These are phyloP conservation scores for Mimas tiliae DNA, from an alignment of 2,888 invertebrate genomes.

Conservation along the genomic window DNA sequence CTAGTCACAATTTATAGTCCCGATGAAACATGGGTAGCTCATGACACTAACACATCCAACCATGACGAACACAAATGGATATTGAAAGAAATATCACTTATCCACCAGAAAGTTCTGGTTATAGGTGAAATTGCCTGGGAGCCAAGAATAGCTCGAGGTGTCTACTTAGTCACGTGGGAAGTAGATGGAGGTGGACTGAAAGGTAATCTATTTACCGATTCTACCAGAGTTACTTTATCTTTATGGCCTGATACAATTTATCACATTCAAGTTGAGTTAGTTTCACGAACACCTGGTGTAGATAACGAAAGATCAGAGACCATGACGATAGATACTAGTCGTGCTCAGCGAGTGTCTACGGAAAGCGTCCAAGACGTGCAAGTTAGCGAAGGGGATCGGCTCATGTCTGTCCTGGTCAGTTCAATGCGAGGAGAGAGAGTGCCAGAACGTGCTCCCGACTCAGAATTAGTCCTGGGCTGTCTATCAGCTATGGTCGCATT, in stretches of 20 bases:
- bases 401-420: constrained; percentile 86
- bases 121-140: constrained; percentile 91
- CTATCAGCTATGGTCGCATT: constrained; percentile 83
- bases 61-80: constrained; percentile 85
- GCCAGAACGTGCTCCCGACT: constrained; percentile 78
- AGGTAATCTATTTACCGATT: constrained; percentile 92
- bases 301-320: constrained; percentile 87
- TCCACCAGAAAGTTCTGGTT: constrained; percentile 89
- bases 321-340: constrained; percentile 87
- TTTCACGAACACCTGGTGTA: constrained; percentile 85
- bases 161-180: constrained; percentile 93
- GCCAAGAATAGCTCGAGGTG: constrained; percentile 86
- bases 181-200: constrained; percentile 92
- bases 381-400: constrained; percentile 83
- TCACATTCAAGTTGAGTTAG: constrained; percentile 90
- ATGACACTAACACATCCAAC: constrained; percentile 79
- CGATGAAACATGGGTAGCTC: constrained; percentile 85
- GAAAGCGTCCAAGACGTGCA: constrained; percentile 86
- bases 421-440: constrained; percentile 86
- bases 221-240: constrained; percentile 90
- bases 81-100: constrained; percentile 87
- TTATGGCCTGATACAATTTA: constrained; percentile 93
- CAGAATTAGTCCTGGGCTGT: constrained; percentile 85
- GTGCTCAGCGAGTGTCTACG: constrained; percentile 86
- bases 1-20: constrained; percentile 89